These are phyloP conservation scores for Onychomys arenicola DNA, from an alignment of 2,797 vertebrate species.

Conservation along the genomic window DNA sequence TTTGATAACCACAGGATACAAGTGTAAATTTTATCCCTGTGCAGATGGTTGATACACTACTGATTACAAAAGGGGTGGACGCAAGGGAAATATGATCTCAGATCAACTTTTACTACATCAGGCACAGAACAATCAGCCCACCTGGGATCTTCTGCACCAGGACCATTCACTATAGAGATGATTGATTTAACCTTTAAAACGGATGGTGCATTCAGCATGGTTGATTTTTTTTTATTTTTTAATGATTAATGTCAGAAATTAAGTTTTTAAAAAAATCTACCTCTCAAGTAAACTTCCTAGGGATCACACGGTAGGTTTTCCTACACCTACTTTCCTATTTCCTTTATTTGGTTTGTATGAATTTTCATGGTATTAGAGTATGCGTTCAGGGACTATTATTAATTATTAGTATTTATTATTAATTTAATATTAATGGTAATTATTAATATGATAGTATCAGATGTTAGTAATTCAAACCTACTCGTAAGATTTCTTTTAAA, in stretches of 20 bases:
- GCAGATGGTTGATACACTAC: conserved; percentile 81
- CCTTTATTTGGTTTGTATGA: conserved; percentile 7
- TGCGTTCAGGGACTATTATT: neutral
- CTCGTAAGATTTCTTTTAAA: neutral
- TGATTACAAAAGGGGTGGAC: conserved; percentile 60
- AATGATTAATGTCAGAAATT: neutral
- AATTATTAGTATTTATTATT: neutral
- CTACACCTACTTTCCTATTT: neutral
- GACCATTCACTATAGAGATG: conserved; percentile 61
- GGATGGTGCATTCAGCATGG: neutral
- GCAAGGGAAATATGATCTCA: conserved; percentile 81
- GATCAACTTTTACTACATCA: conserved; percentile 77
- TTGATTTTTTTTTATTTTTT: neutral
- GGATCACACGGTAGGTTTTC: conserved; percentile 53
- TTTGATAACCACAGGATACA: conserved; percentile 60
- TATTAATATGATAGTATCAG: neutral
- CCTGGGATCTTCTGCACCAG: conserved; percentile 73
- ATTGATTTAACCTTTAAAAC: conserved; percentile 20
- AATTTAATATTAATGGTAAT: neutral
- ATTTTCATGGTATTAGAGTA: conserved; percentile 1
- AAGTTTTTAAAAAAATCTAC: neutral
- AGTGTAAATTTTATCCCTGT: conserved; percentile 80
- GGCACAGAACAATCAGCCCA: conserved; percentile 72
- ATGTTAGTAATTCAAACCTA: neutral
- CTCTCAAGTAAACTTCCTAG: conserved; percentile 21